Base-by-base conservation (phyloP, 53 echinoderm and acorn worm genomes). In the Echinometra lucunter region DNA sequence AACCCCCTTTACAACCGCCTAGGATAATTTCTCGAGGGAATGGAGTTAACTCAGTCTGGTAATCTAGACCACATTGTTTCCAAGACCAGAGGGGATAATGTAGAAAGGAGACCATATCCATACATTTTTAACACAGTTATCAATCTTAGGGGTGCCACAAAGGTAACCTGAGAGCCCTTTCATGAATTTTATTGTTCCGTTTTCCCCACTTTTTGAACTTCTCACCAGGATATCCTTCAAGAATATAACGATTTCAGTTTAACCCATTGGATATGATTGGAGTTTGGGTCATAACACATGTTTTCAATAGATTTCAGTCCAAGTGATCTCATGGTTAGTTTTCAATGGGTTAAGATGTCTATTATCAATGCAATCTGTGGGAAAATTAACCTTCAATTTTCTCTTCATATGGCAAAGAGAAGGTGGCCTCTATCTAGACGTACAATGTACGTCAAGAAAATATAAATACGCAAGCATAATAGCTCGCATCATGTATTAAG, bases 41-140 rank as follows among this genome's bases (percentile, higher is more conserved):
- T 13, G 28, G 30, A 2, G 12, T 21, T 85, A 85, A 85, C 85
- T 85, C 47, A 85, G 85, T 49, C 85, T 85, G 85, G 49, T 85
- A 85, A 53, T 90, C 40, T 90, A 58, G 58, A 90, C 63, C 90
- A 90, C 58, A 90, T 60, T 63, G 66, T 40, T 40, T 90, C 90
- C 90, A 6, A 27, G 58, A 90, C 63, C 90, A 90, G 90, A 90
- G 90, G 58, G 58, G 40, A 38, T 90, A 27, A 85, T 90, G 66
- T 58, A 63, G 63, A 63, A 23, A 19, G 37, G 63, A 60, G 58
- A 90, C 90, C 90, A 90, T 38, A 90, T 90, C 90, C 90, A 90
- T 90, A 63, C 90, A 90, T 60, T 90, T 90, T 90, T 90, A 90
- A 90, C 90, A 90, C 63, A 34, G 58, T 63, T 90, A 90, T 90